phyloP scores from a whole-genome alignment of 2,113 vertebrate genomes.

The human region DNA sequence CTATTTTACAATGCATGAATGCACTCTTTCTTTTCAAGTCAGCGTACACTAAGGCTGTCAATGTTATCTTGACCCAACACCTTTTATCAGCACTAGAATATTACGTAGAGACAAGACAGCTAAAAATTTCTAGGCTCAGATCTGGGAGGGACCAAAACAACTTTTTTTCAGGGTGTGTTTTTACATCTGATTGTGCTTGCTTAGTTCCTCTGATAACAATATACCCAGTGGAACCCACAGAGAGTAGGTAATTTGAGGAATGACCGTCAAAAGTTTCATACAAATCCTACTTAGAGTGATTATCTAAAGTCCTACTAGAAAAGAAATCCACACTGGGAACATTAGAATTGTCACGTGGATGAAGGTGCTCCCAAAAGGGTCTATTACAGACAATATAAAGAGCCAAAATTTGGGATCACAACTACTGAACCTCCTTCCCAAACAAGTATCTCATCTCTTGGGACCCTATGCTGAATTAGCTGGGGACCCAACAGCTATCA shows the following conservation, averaged over 20 bases:
- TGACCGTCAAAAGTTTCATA: background rate
- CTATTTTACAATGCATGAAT: background rate
- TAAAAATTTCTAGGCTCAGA: constrained; percentile 22
- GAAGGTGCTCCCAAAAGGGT: background rate
- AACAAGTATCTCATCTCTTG: background rate
- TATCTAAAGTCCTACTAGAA: background rate
- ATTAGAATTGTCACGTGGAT: background rate
- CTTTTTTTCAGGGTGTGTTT: background rate
- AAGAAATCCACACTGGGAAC: background rate
- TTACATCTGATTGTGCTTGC: background rate
- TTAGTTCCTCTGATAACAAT: constrained; percentile 31
- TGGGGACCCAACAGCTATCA: no score
- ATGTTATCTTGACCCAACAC: background rate
- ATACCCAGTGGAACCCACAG: background rate
- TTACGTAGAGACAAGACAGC: background rate
- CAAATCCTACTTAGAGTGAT: background rate
- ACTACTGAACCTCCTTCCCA: background rate
- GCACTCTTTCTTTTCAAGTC: constrained; percentile 18
- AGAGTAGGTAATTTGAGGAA: background rate
- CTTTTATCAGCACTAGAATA: constrained; percentile 17
- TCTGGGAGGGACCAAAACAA: background rate
- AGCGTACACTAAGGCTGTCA: background rate
- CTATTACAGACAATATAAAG: background rate
- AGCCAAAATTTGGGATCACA: background rate
- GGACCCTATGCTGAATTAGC: background rate